Conservation (phyloP, 1,140 invertebrate species). For the Drosophila chauvacae region DNA sequence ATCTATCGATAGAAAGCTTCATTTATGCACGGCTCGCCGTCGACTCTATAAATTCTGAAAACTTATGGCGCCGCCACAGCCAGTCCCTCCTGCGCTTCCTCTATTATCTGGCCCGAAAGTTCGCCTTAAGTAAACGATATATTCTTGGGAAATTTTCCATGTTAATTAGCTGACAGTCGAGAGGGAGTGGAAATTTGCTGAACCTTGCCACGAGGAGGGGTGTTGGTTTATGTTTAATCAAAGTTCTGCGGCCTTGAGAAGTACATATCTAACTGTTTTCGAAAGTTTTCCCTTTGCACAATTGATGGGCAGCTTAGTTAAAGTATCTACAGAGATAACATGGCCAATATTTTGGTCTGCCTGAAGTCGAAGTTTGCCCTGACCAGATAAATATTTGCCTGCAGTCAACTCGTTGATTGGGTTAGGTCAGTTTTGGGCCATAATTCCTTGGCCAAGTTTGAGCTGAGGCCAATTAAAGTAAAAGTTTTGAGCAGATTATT, state of each 20-base stretch:
- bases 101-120: slow-evolving; percentile 16
- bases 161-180: slow-evolving; percentile 48
- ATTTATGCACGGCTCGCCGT: slow-evolving; percentile 40
- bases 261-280: slow-evolving; percentile 14
- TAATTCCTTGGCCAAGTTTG: slow-evolving; percentile 2
- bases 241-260: slow-evolving; percentile 46
- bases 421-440: slow-evolving; percentile 36
- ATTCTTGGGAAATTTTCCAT: slow-evolving; percentile 45
- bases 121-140: slow-evolving; percentile 38
- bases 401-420: slow-evolving; percentile 26
- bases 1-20: slow-evolving; percentile 51
- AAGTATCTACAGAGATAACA: slow-evolving; percentile 29
- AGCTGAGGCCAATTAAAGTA: slow-evolving; percentile 19
- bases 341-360: slow-evolving; percentile 1
- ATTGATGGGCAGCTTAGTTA: slow-evolving; percentile 40
- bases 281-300: slow-evolving; percentile 40
- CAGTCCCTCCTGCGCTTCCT: not conserved
- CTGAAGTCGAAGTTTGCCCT: slow-evolving; percentile 7
- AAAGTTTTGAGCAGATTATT: slow-evolving; percentile 10
- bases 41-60: slow-evolving; percentile 53
- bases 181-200: slow-evolving; percentile 16
- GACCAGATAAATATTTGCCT: slow-evolving; percentile 35
- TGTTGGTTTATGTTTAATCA: slow-evolving; percentile 32
- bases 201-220: not conserved
- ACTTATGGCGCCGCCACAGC: slow-evolving; percentile 37